Base-by-base conservation (phyloP, 2,113 vertebrate genomes). In the Centropus unirufus region DNA sequence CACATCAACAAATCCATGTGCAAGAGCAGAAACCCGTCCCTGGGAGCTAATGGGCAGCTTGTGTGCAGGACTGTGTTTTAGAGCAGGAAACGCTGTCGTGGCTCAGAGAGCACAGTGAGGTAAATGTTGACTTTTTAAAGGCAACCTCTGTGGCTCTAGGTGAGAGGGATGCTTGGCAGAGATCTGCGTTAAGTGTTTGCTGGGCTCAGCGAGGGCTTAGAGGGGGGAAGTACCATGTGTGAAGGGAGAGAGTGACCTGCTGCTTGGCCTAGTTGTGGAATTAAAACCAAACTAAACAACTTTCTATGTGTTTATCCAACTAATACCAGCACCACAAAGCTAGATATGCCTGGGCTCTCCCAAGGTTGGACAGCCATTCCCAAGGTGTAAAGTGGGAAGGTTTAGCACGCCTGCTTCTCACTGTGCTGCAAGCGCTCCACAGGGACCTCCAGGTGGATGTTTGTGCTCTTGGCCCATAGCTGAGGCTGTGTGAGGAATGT, bases 391-490 rank as follows among this genome's bases (percentile, higher is more conserved):
- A 19, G 49, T 10, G 42, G 51, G 23, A 27, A 42, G 47, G 21
- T 27, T 74, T 8, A n/a, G 61, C 24, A 4, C 3, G 18, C 24
- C 49, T 39, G 34, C 32, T 54, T 81, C 51, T 26, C 5, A 1
- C 39, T 5, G 2, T 0, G 0, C 24, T 20, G 7, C 5, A 9
- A 55, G 51, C 2, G 0, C 6, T 39, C 36, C 27, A 1, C 0
- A 11, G 78, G 67, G 52, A 91, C 40, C 62, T 82, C 79, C 89
- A 84, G 23, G 52, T 11, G 83, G 85, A 34, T 19, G 5, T 36
- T n/a, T 58, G 20, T 49, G 63, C 59, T 87, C 68, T 70, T 40
- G 17, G 69, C 57, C 69, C 7, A 0, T 3, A 62, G 62, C 46
- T 32, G 16, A 72, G 63, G 40, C 40, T 80, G 62, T 46, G 39